Base-by-base conservation (phyloP, 2,888 invertebrate species). In the Carcina quercana region DNA sequence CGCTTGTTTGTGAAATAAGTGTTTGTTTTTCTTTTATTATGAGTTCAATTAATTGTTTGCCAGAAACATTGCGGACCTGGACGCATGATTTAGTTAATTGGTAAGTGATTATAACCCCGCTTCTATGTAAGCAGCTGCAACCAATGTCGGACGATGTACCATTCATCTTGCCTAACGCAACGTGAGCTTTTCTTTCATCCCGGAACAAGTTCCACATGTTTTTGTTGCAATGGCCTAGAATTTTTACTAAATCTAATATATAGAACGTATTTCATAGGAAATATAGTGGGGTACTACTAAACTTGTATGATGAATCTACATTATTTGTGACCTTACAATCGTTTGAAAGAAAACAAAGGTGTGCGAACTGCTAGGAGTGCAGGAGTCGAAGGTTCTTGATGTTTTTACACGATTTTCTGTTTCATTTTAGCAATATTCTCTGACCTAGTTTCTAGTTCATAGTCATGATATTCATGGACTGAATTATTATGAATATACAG, bases 1-100 rank as follows among this genome's bases (percentile, higher is more conserved):
- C 69, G 72, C 76, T 79, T 78, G 79, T 80, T 75, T 76, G 56
- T 45, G 59, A 50, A 65, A 65, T 68, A 71, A 75, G 57, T 74
- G 67, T 76, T 78, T 74, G 66, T 78, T 76, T 72, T 63, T 66
- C 37, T 39, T 63, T 56, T 64, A 67, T 49, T 68, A 73, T 72
- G 70, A 57, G 61, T 66, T 69, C 45, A 43, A 49, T 50, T 59
- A 43, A 43, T 51, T 51, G 40, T 50, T 48, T 52, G 51, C 58
- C 54, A 57, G 45, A 51, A 50, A 47, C 58, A 57, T 53, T 45
- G 54, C 52, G 47, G 38, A 50, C 44, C 58, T 51, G 45, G 47
- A 57, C 53, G 42, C 42, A 53, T 47, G 39, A 44, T 56, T 59
- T 49, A 50, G 50, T 54, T 53, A 45, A 48, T 57, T 59, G 69